Conservation (phyloP, 2,797 vertebrate genomes). For the Sparidentex hasta region DNA sequence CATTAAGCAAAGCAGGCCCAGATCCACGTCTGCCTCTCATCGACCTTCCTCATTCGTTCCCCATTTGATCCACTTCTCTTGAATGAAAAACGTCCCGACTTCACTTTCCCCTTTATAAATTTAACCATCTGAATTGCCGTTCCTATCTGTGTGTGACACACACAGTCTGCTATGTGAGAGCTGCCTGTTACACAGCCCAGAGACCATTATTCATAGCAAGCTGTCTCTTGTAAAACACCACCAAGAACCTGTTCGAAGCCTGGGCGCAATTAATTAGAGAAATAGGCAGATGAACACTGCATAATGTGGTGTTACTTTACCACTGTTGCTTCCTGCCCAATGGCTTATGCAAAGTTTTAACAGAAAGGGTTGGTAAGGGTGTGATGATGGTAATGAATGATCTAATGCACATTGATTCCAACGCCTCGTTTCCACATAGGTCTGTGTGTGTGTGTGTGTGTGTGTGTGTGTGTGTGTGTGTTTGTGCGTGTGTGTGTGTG, state of each 20-base stretch:
- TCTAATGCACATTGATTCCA: constrained; percentile 3
- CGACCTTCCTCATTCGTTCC: constrained; percentile 35
- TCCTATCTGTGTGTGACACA: constrained; percentile 54
- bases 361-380: constrained; percentile 2
- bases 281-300: constrained; percentile 55
- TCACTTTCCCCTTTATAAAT: constrained; percentile 39
- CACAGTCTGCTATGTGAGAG: constrained; percentile 51
- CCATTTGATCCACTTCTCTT: constrained; percentile 34
- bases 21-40: constrained; percentile 63
- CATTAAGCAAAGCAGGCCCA: constrained; percentile 69
- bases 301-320: constrained; percentile 33
- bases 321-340: constrained; percentile 47
- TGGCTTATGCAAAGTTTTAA: constrained; percentile 15
- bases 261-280: constrained; percentile 65
- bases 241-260: constrained; percentile 49
- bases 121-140: constrained; percentile 39
- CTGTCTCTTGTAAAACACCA: constrained; percentile 74
- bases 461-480: no score
- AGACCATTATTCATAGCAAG: constrained; percentile 70
- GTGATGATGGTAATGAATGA: constrained; percentile 28
- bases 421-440: no score
- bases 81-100: constrained; percentile 19
- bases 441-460: no score
- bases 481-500: no score
- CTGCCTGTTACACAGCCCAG: constrained; percentile 48